Base-by-base conservation (phyloP, 2,113 vertebrate species). In the Petrocephalus zakoni region DNA sequence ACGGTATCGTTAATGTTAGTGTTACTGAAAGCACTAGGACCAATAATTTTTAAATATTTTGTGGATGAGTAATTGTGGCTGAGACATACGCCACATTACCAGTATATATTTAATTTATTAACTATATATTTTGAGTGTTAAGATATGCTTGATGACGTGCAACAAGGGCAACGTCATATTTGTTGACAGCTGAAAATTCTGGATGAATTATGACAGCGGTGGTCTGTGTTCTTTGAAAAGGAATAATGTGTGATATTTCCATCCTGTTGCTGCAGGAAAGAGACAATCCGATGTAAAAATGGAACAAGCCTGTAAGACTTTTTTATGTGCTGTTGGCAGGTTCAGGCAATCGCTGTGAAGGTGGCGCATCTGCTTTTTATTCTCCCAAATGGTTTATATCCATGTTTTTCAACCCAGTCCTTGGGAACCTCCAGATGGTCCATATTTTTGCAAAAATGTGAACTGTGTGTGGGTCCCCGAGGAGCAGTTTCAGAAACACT, bases 11-110 rank as follows among this genome's bases (percentile, higher is more conserved):
- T 68, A 68, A 29, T 68, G 61, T 68, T 29, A 68, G 61, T 29
- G 58, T 9, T 64, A 15, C 10, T 3, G 2, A 68, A 68, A 29
- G 61, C n/a, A 68, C 4, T 92, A 56, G 91, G 91, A 90, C 29
- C 91, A 88, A 89, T 94, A 88, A 90, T 61, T 68, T 68, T 68
- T 29, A 68, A 68, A 68, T 72, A 64, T 88, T 91, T 37, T 88
- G 85, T 4, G 29, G 81, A 81, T 72, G 88, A 88, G 85, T 87
- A 34, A 91, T 87, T 84, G 13, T 88, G 11, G 81, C 72, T 9
- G 87, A 81, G 68, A 11, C 49, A 55, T 56, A 61, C 25, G 25
- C 87, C 52, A 25, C 72, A 29, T 8, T 22, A n/a, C 17, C 29
- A 56, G 53, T 46, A 61, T 46, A 61, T 47, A 83, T 86, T 56